Evolutionary conservation across 2,113 vertebrate genomes (phyloP).

Genomic region (Mustela lutreola): DNA sequence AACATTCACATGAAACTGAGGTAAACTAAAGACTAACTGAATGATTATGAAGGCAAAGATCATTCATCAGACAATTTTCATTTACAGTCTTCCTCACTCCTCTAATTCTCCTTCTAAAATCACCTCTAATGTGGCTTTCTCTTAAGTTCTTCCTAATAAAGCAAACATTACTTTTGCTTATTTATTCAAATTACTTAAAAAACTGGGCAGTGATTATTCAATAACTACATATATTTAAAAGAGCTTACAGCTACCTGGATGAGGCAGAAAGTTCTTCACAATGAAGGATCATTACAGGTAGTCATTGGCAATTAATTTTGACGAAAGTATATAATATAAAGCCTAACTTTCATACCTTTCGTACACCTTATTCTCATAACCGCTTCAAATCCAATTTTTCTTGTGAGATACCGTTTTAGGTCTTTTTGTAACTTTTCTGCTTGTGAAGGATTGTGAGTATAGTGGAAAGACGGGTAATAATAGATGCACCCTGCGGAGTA

Average conservation of each 20-base stretch:
- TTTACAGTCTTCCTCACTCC: not conserved
- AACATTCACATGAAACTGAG: not conserved
- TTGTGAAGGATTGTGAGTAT: slow-evolving; percentile 92
- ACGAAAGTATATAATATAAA: not conserved
- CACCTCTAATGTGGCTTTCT: slow-evolving; percentile 28
- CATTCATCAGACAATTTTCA: not conserved
- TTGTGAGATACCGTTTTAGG: slow-evolving; percentile 95
- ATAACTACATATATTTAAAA: not conserved
- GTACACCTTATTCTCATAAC: slow-evolving; percentile 99
- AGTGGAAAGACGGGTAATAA: slow-evolving; percentile 97
- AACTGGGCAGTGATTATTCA: not conserved
- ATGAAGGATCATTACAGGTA: not conserved
- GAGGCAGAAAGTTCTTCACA: not conserved
- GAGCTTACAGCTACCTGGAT: not conserved
- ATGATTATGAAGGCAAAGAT: not conserved
- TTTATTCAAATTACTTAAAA: not conserved
- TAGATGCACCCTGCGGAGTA: slow-evolving; percentile 97
- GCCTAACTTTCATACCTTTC: slow-evolving; percentile 90
- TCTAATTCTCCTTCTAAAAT: not conserved
- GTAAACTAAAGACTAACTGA: not conserved
- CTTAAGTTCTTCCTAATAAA: slow-evolving; percentile 22
- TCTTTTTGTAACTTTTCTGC: slow-evolving; percentile 96
- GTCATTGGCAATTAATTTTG: not conserved
- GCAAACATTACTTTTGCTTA: not conserved
- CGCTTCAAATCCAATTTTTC: slow-evolving; percentile 99